Conservation (phyloP, 1,140 invertebrate genomes). For the Archivesica marissinica region DNA sequence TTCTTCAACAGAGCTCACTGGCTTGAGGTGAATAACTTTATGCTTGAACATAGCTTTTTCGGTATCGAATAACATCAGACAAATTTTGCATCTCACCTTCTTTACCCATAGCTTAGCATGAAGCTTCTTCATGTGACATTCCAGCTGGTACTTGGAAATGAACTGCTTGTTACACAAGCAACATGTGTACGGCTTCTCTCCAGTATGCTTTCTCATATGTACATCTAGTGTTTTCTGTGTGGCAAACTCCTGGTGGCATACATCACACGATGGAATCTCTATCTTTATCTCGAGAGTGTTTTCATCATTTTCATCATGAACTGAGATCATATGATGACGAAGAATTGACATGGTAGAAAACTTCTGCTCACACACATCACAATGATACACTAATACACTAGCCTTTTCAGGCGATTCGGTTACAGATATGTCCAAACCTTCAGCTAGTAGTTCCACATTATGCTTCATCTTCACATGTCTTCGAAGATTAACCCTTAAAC, state of each 20-base stretch:
- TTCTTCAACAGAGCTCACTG: neutral
- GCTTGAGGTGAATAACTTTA: conserved; percentile 2
- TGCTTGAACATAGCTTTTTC: conserved; percentile 36
- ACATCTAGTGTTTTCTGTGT: conserved; percentile 3
- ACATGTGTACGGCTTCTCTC: conserved; percentile 21
- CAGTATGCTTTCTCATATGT: conserved; percentile 45
- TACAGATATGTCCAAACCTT: neutral
- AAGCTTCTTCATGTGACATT: conserved; percentile 29
- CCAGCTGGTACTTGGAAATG: conserved; percentile 19
- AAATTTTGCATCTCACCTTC: conserved; percentile 27
- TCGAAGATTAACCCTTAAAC: conserved; percentile 3
- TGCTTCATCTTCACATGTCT: conserved; percentile 48
- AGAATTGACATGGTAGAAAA: conserved; percentile 2
- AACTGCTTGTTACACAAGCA: conserved; percentile 19
- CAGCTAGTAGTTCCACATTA: neutral
- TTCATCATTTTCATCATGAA: conserved; percentile 36
- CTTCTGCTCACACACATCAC: conserved; percentile 38
- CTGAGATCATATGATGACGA: conserved; percentile 10
- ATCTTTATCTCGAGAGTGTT: neutral
- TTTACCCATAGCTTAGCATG: conserved; percentile 3
- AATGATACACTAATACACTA: neutral
- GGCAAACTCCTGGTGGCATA: neutral
- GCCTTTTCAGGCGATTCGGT: neutral
- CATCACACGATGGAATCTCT: neutral
- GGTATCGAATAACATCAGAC: conserved; percentile 18